Base-by-base conservation (phyloP, 2,797 vertebrate genomes). In the Spinus pinus region DNA sequence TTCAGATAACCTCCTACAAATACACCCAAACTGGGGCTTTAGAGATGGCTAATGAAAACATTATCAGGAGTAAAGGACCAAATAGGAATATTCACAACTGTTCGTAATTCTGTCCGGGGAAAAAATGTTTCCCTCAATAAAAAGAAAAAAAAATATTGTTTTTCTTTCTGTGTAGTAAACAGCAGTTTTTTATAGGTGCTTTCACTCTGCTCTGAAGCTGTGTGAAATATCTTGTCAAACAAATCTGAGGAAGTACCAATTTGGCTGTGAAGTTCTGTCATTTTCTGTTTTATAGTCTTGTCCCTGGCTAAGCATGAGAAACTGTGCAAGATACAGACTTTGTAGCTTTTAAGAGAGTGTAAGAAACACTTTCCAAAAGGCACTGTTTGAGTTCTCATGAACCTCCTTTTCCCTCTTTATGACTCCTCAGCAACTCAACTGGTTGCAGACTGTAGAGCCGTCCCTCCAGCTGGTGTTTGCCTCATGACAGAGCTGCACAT, bases 351-450 rank as follows among this genome's bases (percentile, higher is more conserved):
- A 46, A 69, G 50, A 65, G 39, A 79, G 82, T 84, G 70, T n/a
- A 93, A 90, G 85, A 81, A 96, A 93, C 53, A 73, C 56, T 91
- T 96, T 91, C 87, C 82, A 92, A 96, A 94, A 93, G 89, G 87
- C 73, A 81, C 10, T 58, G 42, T 25, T 72, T 62, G 47, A 66
- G 58, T 65, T 81, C 77, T 93, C 1, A 19, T 60, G 85, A 93
- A 81, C 60, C 70, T 37, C 77, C 16, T 88, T 86, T 7, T 60
- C 73, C 41, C 50, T 14, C 81, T 94, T 93, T 91, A 90, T 57
- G 75, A 79, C 47, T 94, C 70, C 61, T 92, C 37, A 53, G 93
- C 65, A 92, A 20, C 81, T 64, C 53, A 53, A 24, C 37, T 62
- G 41, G 66, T 54, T 83, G 57, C 84, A 91, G 56, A 60, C 5